Base-by-base conservation (phyloP, 1,140 invertebrate genomes). In the Neotoxoptera formosana region DNA sequence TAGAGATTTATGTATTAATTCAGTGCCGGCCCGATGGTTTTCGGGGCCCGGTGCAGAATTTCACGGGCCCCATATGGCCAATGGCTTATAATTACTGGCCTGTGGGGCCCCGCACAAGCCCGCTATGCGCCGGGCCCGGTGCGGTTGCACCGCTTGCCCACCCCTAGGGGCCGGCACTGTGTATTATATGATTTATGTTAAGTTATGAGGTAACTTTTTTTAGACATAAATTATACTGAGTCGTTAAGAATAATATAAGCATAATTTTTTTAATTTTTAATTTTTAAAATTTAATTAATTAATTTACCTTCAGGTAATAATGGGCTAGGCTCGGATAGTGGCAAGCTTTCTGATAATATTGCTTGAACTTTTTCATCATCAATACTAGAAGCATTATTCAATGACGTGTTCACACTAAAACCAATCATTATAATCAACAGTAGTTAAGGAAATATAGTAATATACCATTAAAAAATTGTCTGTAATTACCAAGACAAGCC, bases 361-460 rank as follows among this genome's bases (percentile, higher is more conserved):
- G 67, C 21, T 86, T 93, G 47, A 30, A 53, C 81, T 45, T 93
- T 93, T n/a, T 86, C 91, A n/a, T 41, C 17, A 23, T 86, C 81
- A 56, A 93, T 84, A 93, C 21, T 93, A 30, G 48, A 84, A 51
- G 47, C 48, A 56, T 93, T 86, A 36, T 93, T 93, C 48, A 93
- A 93, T 53, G 91, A n/a, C 2, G 91, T 93, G 30, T 93, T 93
- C 23, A 93, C 91, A 93, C 91, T 93, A 86, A 83, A 93, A 83
- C 51, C 20, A 81, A 91, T 90, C 2, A 48, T 48, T 60, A 90
- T 60, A 41, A 8, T 90, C 9, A 90, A 60, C 51, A 91, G 23
- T 51, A 25, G 20, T 81, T 25, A 81, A 23, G 30, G 4, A 81
- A 41, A 45, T 41, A 76, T 23, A 84, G n/a, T n/a, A n/a, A n/a